Evolutionary conservation across 2,888 invertebrate species (phyloP), one percentile per base, ranked within the genome.

Genomic region (Opisthograptis luteolata): DNA sequence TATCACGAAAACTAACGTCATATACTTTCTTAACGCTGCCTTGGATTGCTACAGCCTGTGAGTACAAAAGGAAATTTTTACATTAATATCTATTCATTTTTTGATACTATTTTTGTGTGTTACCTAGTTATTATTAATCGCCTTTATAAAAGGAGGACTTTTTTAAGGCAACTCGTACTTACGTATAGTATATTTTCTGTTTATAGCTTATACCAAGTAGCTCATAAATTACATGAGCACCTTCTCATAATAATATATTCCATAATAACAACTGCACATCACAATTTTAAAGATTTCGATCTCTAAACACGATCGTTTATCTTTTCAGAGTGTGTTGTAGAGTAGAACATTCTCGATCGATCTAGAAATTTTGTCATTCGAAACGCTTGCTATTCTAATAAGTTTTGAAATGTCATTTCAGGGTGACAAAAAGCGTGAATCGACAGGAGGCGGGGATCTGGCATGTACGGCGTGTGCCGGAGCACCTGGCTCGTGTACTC

Each of bases 341-440:
- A n/a, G 30, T 30, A 30, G 14, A 30, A 30, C n/a, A 30, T 14
- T 15, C 8, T 25, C 25, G 10, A 8, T 22, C 28, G 7, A 13
- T 28, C 3, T 27, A 22, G n/a, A 22, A 14, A 9, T 15, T n/a
- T 25, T 24, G 15, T 9, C 10, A 25, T 15, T 15, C 7, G n/a
- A 14, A 7, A 22, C 7, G 7, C 10, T 36, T 5, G 0, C 2
- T 15, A 14, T 9, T 20, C 1, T 15, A 7, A 27, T 27, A 20
- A 10, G 7, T 10, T 14, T 8, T 35, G 41, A 48, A 48, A 41
- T 47, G 35, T 49, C 13, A 41, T 62, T 72, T 17, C 92, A 96
- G 96, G 96, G 94, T 74, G 95, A 96, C 87, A 96, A 96, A 92
- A 96, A 96, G 87, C 92, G 96, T 68, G 96, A 96, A 73, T 93